A percentile compares a stretch with the other conserved stretches of the same genome.
These are phyloP conservation scores for Xyliphius kryptos DNA, from an alignment of 2,113 vertebrate species.

Conservation along the genomic window DNA sequence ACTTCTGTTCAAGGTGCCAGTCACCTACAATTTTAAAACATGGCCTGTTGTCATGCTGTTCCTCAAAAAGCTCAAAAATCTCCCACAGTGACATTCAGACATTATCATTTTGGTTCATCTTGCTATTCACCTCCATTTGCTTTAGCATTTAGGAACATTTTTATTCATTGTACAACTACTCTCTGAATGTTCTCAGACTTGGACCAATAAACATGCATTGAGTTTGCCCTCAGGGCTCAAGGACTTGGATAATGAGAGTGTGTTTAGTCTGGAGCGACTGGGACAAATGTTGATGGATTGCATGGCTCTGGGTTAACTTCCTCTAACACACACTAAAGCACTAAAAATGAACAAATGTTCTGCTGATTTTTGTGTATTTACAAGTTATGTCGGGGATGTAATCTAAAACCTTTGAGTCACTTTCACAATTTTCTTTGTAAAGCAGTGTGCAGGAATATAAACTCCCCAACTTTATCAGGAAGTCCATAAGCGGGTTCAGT, in stretches of 20 bases:
- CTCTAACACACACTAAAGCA: conserved; percentile 47
- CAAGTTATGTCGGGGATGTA: conserved; percentile 24
- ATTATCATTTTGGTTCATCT: conserved; percentile 50
- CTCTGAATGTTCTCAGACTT: conserved; percentile 48
- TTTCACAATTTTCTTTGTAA: no score
- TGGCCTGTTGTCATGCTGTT: no score
- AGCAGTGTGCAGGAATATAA: no score
- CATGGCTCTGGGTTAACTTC: conserved; percentile 63
- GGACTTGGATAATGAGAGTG: conserved; percentile 65
- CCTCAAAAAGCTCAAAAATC: no score
- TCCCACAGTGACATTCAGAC: no score
- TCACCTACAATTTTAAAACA: no score
- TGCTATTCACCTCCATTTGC: no score
- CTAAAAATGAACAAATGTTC: conserved; percentile 16
- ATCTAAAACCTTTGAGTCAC: conserved; percentile 12
- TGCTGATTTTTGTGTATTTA: conserved; percentile 43
- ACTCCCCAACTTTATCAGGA: no score
- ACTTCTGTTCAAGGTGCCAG: conserved; percentile 40
- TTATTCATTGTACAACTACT: conserved; percentile 54
- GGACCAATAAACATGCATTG: conserved; percentile 67
- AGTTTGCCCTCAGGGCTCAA: conserved; percentile 50
- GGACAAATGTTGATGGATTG: conserved; percentile 72
- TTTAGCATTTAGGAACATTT: conserved; percentile 45
- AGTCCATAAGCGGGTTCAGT: no score
- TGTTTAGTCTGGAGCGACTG: conserved; percentile 71